These are phyloP conservation scores for Drosophila siamana DNA, from an alignment of 2,888 invertebrate genomes.

Conservation along the genomic window DNA sequence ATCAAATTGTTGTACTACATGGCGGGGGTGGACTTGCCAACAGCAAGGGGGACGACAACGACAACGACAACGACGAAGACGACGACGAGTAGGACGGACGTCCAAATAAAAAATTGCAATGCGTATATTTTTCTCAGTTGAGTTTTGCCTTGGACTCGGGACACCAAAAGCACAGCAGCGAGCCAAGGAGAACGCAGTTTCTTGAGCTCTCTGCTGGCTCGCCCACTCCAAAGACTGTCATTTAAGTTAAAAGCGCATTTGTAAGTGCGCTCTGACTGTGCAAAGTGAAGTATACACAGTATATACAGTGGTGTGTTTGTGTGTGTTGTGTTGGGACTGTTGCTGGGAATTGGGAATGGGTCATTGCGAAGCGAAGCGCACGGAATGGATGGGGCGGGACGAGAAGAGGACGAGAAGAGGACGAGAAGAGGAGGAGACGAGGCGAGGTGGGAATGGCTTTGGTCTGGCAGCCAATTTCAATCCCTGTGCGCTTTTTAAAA, in stretches of 20 bases:
- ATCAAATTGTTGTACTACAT: constrained; percentile 70
- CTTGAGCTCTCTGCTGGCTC: not conserved
- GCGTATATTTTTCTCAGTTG: constrained; percentile 58
- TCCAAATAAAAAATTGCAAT: constrained; percentile 67
- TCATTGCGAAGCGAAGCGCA: not conserved
- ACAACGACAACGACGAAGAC: too few relatives aligned
- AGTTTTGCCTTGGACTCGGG: constrained; percentile 29
- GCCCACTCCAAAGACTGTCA: constrained; percentile 57
- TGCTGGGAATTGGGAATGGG: constrained; percentile 27
- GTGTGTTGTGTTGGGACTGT: constrained; percentile 19
- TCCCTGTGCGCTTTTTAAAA: constrained; percentile 72
- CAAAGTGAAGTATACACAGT: constrained; percentile 20
- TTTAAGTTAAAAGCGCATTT: constrained; percentile 80
- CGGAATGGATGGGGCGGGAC: not conserved
- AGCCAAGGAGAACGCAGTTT: constrained; percentile 22
- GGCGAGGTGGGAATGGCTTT: constrained; percentile 20
- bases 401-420: not conserved
- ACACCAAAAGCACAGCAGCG: constrained; percentile 1
- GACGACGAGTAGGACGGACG: not conserved
- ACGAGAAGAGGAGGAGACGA: not conserved
- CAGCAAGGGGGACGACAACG: too few relatives aligned
- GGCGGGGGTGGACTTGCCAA: not conserved
- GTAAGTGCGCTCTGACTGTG: constrained; percentile 54
- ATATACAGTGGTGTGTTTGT: not conserved
- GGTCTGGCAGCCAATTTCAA: constrained; percentile 51